Evolutionary conservation across 1,140 invertebrate species (phyloP), one percentile per base, ranked within the genome.

Genomic region (Zaprionus inermis): DNA sequence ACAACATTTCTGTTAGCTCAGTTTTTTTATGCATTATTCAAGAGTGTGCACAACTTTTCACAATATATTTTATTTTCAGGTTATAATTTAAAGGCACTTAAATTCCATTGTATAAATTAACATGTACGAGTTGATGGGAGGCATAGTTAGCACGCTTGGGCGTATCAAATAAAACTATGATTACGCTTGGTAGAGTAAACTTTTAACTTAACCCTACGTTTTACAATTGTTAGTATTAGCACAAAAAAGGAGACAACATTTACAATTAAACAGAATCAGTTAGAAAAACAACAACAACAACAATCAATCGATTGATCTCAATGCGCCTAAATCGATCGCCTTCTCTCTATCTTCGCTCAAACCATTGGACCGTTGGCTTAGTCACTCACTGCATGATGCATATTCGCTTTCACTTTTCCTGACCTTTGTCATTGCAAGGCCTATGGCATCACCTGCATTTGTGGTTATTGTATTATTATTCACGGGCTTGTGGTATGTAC

Each of bases 361-460:
- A 49, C 32, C 22, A 22, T 71, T 24, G 2, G 70, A 46, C 60
- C 34, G 2, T 24, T 28, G 44, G 55, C 32, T 38, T 46, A 57
- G 32, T 91, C 84, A 91, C 61, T 91, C 90, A 74, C 85, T 91
- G 55, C 90, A 91, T n/a, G 90, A 91, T 61, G 90, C 90, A 59
- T 91, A 91, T 80, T 91, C 90, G 59, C 90, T 91, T 72, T 91
- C 90, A 70, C 79, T 90, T 36, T 84, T 90, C 63, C 72, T 85
- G n/a, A 78, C 76, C 44, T 63, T 79, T 51, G 78, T 74, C 61
- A 74, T 90, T 44, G 24, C 59, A 51, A 56, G 65, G 72, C 30
- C 59, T 16, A 56, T 51, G 59, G 28, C 64, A 22, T 61, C 64
- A 5, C 54, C 57, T 64, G 49, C 61, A 56, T 51, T 69, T n/a